phyloP scores from a whole-genome alignment of 2,797 vertebrate species.

The Lutjanus campechanus region DNA sequence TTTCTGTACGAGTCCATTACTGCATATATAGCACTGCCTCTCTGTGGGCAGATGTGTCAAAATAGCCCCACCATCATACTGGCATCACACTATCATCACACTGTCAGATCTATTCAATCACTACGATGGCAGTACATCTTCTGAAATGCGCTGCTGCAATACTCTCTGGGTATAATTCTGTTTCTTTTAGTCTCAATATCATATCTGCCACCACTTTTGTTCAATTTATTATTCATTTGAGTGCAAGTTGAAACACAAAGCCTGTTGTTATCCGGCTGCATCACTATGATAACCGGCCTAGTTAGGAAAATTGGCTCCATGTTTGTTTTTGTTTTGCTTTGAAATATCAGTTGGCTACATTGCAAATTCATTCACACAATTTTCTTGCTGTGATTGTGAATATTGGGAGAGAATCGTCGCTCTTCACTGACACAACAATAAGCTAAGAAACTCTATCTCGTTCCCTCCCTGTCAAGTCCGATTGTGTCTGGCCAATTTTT shows the following conservation, averaged over 20 bases:
- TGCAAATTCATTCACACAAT: slow-evolving; percentile 1
- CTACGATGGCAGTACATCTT: neutral
- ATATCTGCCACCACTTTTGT: slow-evolving; percentile 24
- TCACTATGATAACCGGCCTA: slow-evolving; percentile 25
- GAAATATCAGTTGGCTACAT: slow-evolving; percentile 21
- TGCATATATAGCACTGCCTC: neutral
- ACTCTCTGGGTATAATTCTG: neutral
- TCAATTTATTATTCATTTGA: slow-evolving; percentile 17
- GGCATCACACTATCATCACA: slow-evolving; percentile 16
- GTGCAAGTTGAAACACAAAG: slow-evolving; percentile 6
- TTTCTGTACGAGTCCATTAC: neutral
- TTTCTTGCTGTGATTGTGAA: slow-evolving; percentile 27
- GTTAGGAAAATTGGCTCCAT: slow-evolving; percentile 10
- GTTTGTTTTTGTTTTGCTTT: slow-evolving; percentile 38
- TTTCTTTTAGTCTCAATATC: slow-evolving; percentile 13
- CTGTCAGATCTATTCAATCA: slow-evolving; percentile 18
- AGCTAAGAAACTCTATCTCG: neutral
- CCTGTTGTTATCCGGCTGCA: slow-evolving; percentile 9
- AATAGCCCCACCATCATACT: slow-evolving; percentile 5
- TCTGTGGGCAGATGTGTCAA: slow-evolving; percentile 22
- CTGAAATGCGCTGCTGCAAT: slow-evolving; percentile 5
- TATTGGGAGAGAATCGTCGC: neutral
- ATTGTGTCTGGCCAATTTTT: slow-evolving; percentile 6
- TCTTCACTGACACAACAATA: slow-evolving; percentile 34
- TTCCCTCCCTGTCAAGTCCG: slow-evolving; percentile 2